These are phyloP conservation scores for Catocala nupta DNA, from an alignment of 2,888 invertebrate species.

Conservation along the genomic window DNA sequence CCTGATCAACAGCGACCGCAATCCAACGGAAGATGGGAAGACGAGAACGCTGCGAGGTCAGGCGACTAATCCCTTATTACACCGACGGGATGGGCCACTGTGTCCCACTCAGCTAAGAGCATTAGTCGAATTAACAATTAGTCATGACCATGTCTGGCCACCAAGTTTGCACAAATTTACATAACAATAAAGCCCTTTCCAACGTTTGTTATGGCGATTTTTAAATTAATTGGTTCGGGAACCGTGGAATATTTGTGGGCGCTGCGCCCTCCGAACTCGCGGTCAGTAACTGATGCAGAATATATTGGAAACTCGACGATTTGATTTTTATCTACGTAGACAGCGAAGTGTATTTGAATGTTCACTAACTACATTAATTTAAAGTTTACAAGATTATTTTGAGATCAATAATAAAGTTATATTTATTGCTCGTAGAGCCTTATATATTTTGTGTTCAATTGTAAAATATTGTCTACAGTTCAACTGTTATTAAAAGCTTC, in stretches of 20 bases:
- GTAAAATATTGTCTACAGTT: too few species aligned
- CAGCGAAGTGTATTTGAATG: slow-evolving; percentile 7
- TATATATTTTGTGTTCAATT: too few species aligned
- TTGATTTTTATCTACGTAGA: slow-evolving; percentile 32
- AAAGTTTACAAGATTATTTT: background rate
- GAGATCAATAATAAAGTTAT: too few species aligned
- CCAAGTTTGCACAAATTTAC: slow-evolving; percentile 86
- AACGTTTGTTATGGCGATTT: slow-evolving; percentile 79
- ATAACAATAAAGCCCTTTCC: slow-evolving; percentile 84
- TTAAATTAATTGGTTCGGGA: slow-evolving; percentile 85
- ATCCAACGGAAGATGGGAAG: slow-evolving; percentile 28
- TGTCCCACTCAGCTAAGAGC: slow-evolving; percentile 78
- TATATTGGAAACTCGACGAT: slow-evolving; percentile 28
- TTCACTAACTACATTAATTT: too few species aligned
- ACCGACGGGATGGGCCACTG: slow-evolving; percentile 61
- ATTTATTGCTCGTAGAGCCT: too few species aligned
- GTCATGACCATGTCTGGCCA: slow-evolving; percentile 83
- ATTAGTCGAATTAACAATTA: slow-evolving; percentile 87
- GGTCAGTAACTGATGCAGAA: slow-evolving; percentile 63
- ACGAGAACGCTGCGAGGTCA: slow-evolving; percentile 50
- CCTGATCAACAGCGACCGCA: slow-evolving; percentile 19
- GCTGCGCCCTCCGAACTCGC: slow-evolving; percentile 63
- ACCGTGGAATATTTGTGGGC: slow-evolving; percentile 79
- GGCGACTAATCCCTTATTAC: slow-evolving; percentile 64
- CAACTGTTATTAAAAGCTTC: too few species aligned